Base-by-base conservation (phyloP, 2,888 invertebrate species). In the Lochmaea crataegi region DNA sequence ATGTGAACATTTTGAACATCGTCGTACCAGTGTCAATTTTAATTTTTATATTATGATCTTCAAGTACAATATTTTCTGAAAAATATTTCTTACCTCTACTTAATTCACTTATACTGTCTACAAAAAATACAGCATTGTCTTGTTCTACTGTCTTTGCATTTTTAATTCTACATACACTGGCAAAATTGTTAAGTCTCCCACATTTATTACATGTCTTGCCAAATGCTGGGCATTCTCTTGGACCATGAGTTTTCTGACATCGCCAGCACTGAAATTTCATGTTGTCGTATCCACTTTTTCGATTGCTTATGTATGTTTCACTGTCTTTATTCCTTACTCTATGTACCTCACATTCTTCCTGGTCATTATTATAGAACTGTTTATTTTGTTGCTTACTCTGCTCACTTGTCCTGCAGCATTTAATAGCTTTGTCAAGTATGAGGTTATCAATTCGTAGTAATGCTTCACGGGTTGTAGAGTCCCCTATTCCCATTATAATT, bases 191-290 rank as follows among this genome's bases (percentile, higher is more conserved):
- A 3, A 26, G 26, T 26, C 38, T 63, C 38, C 63, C 65, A 22
- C 65, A 48, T 51, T 63, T 64, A 26, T 26, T 26, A 3, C 26
- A 26, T 3, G 1, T 26, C 41, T 70, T 70, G 16, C 65, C 65
- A 64, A 48, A 70, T 10, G 65, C 64, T 12, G 65, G 57, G 26
- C 58, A 68, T 32, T 61, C 63, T 11, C 69, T 45, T 22, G 51
- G n/a, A 16, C 51, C 61, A 69, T 69, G 61, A 11, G 22, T 45
- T 32, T 38, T 11, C 38, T 56, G 57, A 56, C 71, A 71, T 26
- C 57, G 18, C 41, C 58, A 65, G 42, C 71, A 71, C 26, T 71
- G 60, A n/a, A 71, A 71, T 32, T 42, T 42, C 53, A 10, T 53
- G 5, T 53, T 10, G 12, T 53, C 32, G 60, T 42, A 42, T 42